Conservation (phyloP, 2,888 invertebrate species). For the Leptinotarsa haldemani region DNA sequence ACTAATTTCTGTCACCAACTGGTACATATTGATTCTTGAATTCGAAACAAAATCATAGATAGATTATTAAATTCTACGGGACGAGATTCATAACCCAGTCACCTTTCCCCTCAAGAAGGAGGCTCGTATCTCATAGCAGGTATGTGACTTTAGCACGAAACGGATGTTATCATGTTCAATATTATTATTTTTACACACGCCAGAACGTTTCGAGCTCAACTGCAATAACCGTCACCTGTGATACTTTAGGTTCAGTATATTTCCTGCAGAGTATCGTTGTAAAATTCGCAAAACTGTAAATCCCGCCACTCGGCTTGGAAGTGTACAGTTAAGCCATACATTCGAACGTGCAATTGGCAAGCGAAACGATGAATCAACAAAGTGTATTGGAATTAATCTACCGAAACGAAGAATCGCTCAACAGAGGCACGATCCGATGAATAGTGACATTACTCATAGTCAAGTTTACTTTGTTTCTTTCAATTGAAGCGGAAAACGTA, state of each 20-base stretch:
- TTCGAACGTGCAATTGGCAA: constrained; percentile 2
- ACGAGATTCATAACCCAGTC: no score
- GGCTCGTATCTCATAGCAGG: background rate
- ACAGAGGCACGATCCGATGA: background rate
- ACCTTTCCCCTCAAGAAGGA: no score
- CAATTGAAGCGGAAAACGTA: background rate
- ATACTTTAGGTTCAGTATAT: background rate
- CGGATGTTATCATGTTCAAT: background rate
- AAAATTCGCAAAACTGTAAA: background rate
- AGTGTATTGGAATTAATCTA: background rate
- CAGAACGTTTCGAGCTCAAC: background rate
- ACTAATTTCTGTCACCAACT: no score
- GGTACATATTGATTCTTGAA: no score
- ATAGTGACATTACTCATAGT: background rate
- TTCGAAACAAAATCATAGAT: no score
- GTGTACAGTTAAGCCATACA: constrained; percentile 5
- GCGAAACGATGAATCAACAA: background rate
- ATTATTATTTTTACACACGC: constrained; percentile 11
- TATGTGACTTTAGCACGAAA: background rate
- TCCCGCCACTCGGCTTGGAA: background rate
- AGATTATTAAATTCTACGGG: no score
- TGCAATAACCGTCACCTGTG: constrained; percentile 2
- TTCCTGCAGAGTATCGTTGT: background rate
- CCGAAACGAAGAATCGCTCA: background rate
- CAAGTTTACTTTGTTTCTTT: background rate